These are phyloP conservation scores for Glyptemys insculpta DNA, from an alignment of 2,797 vertebrate genomes.

Conservation along the genomic window DNA sequence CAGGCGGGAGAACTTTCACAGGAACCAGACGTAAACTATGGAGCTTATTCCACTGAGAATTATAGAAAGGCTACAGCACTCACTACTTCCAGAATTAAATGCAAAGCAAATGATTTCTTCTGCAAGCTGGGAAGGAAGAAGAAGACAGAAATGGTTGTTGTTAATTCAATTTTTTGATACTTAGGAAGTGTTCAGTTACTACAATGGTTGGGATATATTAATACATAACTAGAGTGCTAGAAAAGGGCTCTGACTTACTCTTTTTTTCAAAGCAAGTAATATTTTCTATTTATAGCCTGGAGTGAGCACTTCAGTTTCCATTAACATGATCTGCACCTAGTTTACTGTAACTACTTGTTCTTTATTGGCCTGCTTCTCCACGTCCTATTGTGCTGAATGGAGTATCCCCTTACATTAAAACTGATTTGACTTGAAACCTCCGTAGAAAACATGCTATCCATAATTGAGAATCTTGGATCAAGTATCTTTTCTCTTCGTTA, in stretches of 20 bases:
- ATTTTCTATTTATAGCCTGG: conserved; percentile 26
- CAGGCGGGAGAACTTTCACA: neutral
- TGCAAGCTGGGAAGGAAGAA: neutral
- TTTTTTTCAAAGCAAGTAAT: neutral
- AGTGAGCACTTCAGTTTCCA: neutral
- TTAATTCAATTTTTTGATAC: neutral
- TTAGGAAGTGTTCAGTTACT: neutral
- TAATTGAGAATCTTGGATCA: conserved; percentile 63
- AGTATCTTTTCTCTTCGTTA: conserved; percentile 57
- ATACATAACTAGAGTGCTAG: neutral
- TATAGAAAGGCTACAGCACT: neutral
- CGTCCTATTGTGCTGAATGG: neutral
- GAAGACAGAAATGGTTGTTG: neutral
- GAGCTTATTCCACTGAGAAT: neutral
- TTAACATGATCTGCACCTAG: neutral
- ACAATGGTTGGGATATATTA: neutral
- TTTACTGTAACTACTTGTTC: conserved; percentile 54
- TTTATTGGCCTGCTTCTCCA: conserved; percentile 14
- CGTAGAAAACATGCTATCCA: conserved; percentile 60
- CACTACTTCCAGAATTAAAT: neutral
- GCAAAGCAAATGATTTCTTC: neutral
- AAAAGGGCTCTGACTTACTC: rapidly evolving
- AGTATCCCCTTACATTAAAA: neutral
- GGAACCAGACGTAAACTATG: neutral
- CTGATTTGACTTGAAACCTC: conserved; percentile 31